Base-by-base conservation (phyloP, 2,797 vertebrate species). In the Semotilus atromaculatus region DNA sequence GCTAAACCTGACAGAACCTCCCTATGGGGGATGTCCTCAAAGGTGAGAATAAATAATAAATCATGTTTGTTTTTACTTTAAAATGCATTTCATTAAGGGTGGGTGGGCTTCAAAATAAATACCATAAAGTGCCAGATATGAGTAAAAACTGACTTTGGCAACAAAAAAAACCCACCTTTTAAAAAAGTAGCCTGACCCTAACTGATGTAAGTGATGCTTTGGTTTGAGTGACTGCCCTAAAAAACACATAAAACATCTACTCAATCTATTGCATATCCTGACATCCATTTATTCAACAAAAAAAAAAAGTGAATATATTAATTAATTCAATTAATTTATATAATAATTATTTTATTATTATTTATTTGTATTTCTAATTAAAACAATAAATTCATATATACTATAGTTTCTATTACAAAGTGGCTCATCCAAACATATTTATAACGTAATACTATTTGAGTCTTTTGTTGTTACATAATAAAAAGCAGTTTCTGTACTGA, bases 11-110 rank as follows among this genome's bases (percentile, higher is more conserved):
- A 48, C 26, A 66, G 18, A 79, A 34, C 16, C 6, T 79, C 38
- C 60, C 10, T 9, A 18, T 64, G 26, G 60, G 60, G 60, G 26
- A 48, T 43, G 3, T 81, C 48, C 45, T 81, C 31, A 70, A 55
- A 70, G n/a, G 51, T 60, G n/a, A 45, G n/a, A 76, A 64, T 40
- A 0, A 83, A 66, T 76, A 66, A 29, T 76, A 67, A 74, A 74
- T 36, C 62, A 45, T 34, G 19, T 82, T 74, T 48, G n/a, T 19
- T 77, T 31, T 38, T 36, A n/a, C 23, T 34, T 36, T 74, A 21
- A 74, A 74, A 74, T 19, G 5, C n/a, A 7, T 8, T 72, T 72
- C 36, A 40, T 62, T 45, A 36, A 74, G 51, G 19, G 21, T 26
- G n/a, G 40, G 14, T 2, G 1, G 58, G 53, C 14, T 73, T 43